Conservation (phyloP, 2,797 vertebrate species). For the Perodicticus potto region DNA sequence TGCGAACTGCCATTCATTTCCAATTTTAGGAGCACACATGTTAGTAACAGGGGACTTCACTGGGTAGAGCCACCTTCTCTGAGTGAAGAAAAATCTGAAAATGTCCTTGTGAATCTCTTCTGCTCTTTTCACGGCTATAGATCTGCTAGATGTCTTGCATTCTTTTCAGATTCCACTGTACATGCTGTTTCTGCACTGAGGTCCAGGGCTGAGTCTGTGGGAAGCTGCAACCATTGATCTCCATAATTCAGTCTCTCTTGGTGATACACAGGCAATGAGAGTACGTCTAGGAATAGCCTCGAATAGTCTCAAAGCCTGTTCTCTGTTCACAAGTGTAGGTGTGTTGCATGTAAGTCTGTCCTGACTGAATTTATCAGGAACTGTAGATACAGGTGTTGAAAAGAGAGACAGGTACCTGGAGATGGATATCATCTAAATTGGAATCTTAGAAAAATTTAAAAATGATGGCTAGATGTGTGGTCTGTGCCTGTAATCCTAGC, state of each 20-base stretch:
- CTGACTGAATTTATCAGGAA: not conserved
- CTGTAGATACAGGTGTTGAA: not conserved
- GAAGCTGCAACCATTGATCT: constrained; percentile 7
- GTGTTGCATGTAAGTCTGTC: not conserved
- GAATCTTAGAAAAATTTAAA: not conserved
- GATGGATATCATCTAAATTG: not conserved
- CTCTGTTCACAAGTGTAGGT: not conserved
- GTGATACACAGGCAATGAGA: not conserved
- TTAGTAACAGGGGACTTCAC: not conserved
- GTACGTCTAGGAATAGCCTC: not conserved
- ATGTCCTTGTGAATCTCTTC: not conserved
- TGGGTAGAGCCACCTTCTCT: not conserved
- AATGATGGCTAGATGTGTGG: not conserved
- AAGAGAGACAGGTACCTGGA: not conserved
- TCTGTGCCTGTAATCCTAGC: not conserved
- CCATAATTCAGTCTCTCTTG: not conserved
- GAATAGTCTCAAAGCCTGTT: not conserved
- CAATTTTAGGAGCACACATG: not conserved
- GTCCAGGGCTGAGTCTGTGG: not conserved
- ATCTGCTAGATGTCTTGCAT: not conserved
- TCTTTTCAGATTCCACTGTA: not conserved
- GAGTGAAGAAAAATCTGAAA: not conserved
- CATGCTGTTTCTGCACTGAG: not conserved
- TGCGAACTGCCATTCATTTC: not conserved
- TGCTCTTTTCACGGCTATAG: not conserved